Base-by-base conservation (phyloP, 37 sponge, comb jelly and placozoan genomes). In the Spongilla lacustris region DNA sequence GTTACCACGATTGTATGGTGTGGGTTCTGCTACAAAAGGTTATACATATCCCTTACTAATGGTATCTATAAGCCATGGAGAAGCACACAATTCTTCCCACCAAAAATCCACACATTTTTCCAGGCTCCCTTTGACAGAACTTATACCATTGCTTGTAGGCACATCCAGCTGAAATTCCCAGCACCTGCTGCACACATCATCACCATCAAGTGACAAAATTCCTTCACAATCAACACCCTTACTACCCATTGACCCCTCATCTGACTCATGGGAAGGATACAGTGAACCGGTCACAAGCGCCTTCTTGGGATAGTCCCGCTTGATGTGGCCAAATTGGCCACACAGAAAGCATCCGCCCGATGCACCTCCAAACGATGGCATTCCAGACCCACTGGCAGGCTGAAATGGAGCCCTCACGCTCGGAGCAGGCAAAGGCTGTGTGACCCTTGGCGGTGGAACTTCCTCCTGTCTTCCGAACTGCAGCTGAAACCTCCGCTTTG, bases 1-100 rank as follows among this genome's bases (percentile, higher is more conserved):
- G 66, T 79, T 79, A 27, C 80, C 31, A 26, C 11, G 28, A 25
- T 6, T 14, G 29, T 49, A 66, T 26, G 66, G 32, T 25, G 80
- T 25, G n/a, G 80, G 80, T n/a, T 26, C 27, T n/a, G 58, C 24
- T 27, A 27, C 24, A 38, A 79, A 29, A 32, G 80, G 80, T 23
- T 58, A 66, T 12, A 30, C 26, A 49, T 79, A 79, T 32, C 80
- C 80, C 37, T 79, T 73, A 38, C 26, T n/a, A 27, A 79, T 79
- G 33, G 32, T 41, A 25, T 76, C 76, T 76, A 76, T 33, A 25
- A 76, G 35, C 25, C n/a, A 31, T 25, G 31, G 34, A 76, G 76
- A 41, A 8, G 76, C 76, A 36, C 34, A 25, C 37, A 76, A 31
- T 25, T 41, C 76, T 25, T 76, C 34, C 76, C 34, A 8, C 76